Evolutionary conservation across 37 sponge, comb jelly and placozoan species (phyloP), one percentile per base, ranked within the genome.

Genomic region (Ianthella basta): DNA sequence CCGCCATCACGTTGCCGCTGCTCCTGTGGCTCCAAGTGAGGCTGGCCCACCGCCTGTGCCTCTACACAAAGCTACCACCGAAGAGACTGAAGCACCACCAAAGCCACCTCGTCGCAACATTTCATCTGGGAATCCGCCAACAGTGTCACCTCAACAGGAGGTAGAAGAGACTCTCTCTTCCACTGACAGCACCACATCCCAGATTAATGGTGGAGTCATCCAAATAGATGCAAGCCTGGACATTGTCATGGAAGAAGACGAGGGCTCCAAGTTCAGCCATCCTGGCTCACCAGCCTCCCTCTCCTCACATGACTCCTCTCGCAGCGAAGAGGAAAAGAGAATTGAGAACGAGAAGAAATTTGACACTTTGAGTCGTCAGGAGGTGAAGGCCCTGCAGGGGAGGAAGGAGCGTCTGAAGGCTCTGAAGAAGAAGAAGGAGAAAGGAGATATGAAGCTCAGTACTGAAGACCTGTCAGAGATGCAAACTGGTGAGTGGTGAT

Each of bases 341-440:
- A 20, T 24, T 1, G 78, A 75, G 78, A 75, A 75, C 10, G 78
- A 75, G 53, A 75, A 75, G 78, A 75, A 75, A 44, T 75, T 75
- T 41, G 78, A 75, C 78, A 75, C 78, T 41, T 44, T 75, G 44
- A 75, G 44, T 2, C 38, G 16, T 14, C 44, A 75, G 24, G 39
- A 44, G 8, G 34, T 13, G 35, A 75, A 36, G 37, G 78, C 25
- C 40, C 78, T 75, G 21, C 53, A 75, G 25, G 78, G 54, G 16
- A 40, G 78, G 25, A 75, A 75, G 53, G 78, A 75, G 25, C 20
- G 78, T 24, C 25, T 75, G 39, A 75, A 75, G 25, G 78, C 78
- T 18, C 25, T 75, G 78, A 75, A 75, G 54, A 75, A 41, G 78
- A 75, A 41, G 53, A 75, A 75, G 16, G 53, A 75, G 25, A 44